Conservation (phyloP, 2,113 vertebrate genomes). For the Gnathonemus longibarbis region DNA sequence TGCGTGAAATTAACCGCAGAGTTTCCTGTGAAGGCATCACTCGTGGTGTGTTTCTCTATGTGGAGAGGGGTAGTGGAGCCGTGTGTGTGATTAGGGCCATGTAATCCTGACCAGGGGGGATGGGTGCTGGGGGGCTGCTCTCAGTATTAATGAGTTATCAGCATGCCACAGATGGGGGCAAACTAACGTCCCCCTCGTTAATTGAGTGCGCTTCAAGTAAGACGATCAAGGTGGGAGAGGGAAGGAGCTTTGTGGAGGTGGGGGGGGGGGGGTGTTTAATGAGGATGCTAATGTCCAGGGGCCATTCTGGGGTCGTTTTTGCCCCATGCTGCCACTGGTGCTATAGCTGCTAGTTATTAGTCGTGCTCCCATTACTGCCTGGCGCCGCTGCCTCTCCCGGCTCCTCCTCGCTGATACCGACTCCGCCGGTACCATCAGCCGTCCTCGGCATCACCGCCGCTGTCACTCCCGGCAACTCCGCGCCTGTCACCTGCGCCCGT, state of each 20-base stretch:
- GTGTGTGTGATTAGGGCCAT: background rate
- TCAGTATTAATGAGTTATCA: conserved; percentile 64
- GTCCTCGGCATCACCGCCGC: background rate
- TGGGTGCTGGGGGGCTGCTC: conserved; percentile 45
- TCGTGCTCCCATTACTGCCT: background rate
- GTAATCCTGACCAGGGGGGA: conserved; percentile 59
- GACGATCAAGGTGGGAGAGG: conserved; percentile 43
- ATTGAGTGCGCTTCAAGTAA: conserved; percentile 58
- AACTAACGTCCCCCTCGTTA: conserved; percentile 53
- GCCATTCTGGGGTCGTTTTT: background rate
- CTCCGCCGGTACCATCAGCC: background rate
- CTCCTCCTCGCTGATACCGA: background rate
- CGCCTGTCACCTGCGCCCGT: background rate
- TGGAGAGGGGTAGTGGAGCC: conserved; percentile 25
- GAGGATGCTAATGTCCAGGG: background rate
- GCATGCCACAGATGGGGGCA: conserved; percentile 59
- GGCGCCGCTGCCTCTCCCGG: background rate
- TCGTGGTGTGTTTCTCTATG: conserved; percentile 35
- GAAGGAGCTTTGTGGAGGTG: conserved; percentile 28
- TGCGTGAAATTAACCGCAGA: conserved; percentile 39
- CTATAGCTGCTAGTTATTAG: background rate
- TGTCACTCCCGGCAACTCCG: background rate
- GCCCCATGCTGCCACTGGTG: background rate
- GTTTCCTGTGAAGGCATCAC: conserved; percentile 46
- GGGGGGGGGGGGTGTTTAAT: background rate